Percentiles rank a stretch among this genome's conserved stretches.
Conservation (phyloP, 2,113 vertebrate species). For the Cyanocitta stelleri region DNA sequence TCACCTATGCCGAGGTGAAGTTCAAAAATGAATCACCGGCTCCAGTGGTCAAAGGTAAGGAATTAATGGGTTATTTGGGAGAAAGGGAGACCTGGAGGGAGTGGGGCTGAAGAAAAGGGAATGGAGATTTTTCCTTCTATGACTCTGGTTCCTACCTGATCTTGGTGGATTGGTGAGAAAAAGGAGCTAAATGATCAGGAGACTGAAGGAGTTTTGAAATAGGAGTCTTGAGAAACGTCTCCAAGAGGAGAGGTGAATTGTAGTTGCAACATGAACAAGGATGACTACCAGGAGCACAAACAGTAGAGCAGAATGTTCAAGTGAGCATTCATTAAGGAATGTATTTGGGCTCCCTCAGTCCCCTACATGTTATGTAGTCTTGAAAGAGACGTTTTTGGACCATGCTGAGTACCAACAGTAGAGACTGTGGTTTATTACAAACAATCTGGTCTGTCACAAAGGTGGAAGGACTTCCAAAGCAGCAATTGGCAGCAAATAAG, state of each 20-base stretch:
- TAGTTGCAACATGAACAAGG: background rate
- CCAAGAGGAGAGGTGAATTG: background rate
- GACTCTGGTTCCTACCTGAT: background rate
- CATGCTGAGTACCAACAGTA: background rate
- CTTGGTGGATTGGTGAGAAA: background rate
- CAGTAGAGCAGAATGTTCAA: background rate
- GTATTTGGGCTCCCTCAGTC: background rate
- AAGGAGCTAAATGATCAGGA: background rate
- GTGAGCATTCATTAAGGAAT: background rate
- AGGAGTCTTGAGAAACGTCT: background rate
- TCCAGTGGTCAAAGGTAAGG: conserved; percentile 22
- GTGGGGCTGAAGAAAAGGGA: background rate
- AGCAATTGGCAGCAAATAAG: background rate
- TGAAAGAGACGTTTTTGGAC: background rate
- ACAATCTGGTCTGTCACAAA: background rate
- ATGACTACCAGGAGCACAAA: background rate
- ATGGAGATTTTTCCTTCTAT: background rate
- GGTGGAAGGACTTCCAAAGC: background rate
- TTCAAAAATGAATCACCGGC: background rate
- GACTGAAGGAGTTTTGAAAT: background rate
- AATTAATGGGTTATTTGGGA: background rate
- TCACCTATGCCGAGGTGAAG: conserved; percentile 53
- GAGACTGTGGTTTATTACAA: background rate
- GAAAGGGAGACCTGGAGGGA: background rate
- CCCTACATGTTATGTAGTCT: background rate